These are phyloP conservation scores for Zonotrichia leucophrys DNA, from an alignment of 2,113 vertebrate species.

Conservation along the genomic window DNA sequence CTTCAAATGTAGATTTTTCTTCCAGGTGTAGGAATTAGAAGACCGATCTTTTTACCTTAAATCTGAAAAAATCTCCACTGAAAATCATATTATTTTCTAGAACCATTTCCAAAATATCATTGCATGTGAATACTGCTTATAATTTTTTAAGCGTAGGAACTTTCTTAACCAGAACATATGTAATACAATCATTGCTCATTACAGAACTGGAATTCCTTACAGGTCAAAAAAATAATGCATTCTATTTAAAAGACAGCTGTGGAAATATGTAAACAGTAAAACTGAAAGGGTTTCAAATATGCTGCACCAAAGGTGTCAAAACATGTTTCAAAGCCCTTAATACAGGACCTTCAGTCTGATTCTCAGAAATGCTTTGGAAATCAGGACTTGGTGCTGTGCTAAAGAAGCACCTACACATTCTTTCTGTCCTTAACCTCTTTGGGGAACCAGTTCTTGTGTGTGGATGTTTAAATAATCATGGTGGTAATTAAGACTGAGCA, in stretches of 20 bases:
- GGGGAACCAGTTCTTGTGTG: neutral
- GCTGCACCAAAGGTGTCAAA: neutral
- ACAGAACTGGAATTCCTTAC: neutral
- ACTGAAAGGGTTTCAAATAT: slow-evolving; percentile 17
- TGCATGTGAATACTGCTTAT: neutral
- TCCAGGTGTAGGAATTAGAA: neutral
- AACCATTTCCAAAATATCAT: neutral
- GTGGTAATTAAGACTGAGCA: slow-evolving; percentile 3
- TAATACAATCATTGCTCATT: neutral
- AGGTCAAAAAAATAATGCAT: neutral
- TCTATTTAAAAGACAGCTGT: slow-evolving; percentile 37
- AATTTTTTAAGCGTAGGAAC: neutral
- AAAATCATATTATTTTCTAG: neutral
- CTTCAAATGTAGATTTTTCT: neutral
- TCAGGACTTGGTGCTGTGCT: neutral
- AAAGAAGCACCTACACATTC: neutral
- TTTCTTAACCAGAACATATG: neutral
- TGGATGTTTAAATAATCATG: slow-evolving; percentile 37
- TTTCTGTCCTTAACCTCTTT: neutral
- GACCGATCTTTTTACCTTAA: neutral
- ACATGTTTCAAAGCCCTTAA: slow-evolving; percentile 11
- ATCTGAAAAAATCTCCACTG: neutral
- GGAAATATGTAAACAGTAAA: slow-evolving; percentile 14
- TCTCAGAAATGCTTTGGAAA: slow-evolving; percentile 11
- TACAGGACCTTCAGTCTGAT: neutral